Evolutionary conservation across 2,888 invertebrate species (phyloP).

Genomic region (Napeogenes sylphis): DNA sequence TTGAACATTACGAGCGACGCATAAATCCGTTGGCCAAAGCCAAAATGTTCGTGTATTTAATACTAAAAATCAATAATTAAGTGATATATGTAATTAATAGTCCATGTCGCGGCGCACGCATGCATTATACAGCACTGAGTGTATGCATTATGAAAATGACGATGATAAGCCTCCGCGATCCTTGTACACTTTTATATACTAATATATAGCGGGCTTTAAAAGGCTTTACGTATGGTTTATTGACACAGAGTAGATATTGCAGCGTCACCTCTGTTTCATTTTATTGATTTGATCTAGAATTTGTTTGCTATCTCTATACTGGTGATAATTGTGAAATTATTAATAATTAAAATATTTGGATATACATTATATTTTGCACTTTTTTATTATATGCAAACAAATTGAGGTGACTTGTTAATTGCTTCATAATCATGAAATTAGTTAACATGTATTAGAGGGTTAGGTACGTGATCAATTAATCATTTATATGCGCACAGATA

Average conservation of each 20-base stretch:
- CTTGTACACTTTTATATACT: slow-evolving; percentile 27
- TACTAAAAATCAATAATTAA: slow-evolving; percentile 77
- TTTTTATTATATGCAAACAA: too few relatives aligned
- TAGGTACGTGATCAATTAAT: too few relatives aligned
- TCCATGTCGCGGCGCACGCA: slow-evolving; percentile 37
- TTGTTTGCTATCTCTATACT: background rate
- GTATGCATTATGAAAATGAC: slow-evolving; percentile 63
- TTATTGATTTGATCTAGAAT: background rate
- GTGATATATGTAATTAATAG: slow-evolving; percentile 74
- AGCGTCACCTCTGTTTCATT: background rate
- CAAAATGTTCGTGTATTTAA: slow-evolving; percentile 61
- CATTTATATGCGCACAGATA: background rate
- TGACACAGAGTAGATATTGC: slow-evolving; percentile 3
- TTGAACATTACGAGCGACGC: slow-evolving; percentile 35
- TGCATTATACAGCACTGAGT: too few relatives aligned
- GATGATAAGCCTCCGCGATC: slow-evolving; percentile 47
- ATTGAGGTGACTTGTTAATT: too few relatives aligned
- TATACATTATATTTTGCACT: too few relatives aligned
- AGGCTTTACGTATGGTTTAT: slow-evolving; percentile 12
- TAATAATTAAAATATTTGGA: background rate
- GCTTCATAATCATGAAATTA: too few relatives aligned
- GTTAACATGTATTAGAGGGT: too few relatives aligned
- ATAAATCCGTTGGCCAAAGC: slow-evolving; percentile 42
- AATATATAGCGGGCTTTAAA: slow-evolving; percentile 18
- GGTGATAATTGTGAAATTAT: background rate